Evolutionary conservation across 2,888 invertebrate species (phyloP), one percentile per base, ranked within the genome.

Genomic region (Timema podura): DNA sequence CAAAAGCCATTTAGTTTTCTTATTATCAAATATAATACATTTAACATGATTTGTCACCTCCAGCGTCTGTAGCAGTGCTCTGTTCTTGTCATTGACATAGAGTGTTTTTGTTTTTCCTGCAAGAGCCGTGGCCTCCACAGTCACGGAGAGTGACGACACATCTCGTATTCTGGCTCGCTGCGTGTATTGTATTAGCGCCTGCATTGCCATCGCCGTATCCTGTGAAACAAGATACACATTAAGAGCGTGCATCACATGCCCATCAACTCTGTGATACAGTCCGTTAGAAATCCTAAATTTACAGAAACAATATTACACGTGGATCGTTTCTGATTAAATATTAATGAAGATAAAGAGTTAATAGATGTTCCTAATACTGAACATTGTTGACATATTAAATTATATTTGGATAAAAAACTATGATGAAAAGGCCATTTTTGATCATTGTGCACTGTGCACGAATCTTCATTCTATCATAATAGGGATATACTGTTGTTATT

Each of bases 181-280:
- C 2, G 95, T 94, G 81, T 94, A 95, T 77, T 95, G 94, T 77
- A 94, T 92, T 49, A 97, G 83, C 0, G 96, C 95, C 78, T 93
- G 92, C 82, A 96, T 85, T 0, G 96, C 92, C 77, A 92, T 87
- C 73, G 94, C 91, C 0, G 95, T 93, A 80, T 97, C 96, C 85
- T 89, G 82, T 13, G 81, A 81, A 48, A 79, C 80, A 15, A 61
- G 8, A 61, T 30, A 61, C 5, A 61, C 9, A 30, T 30, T 15
- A 51, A 30, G 1, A 30, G 30, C 30, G 30, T 30, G 30, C 30
- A 30, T 30, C 30, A 30, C 30, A 30, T 30, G 30, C 30, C 30
- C 30, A 30, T 30, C 30, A 30, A 30, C 30, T 30, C 30, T 30
- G 30, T 30, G 30, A n/a, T 51, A n/a, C n/a, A 51, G 3, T 51